A percentile compares a stretch with the other conserved stretches of the same genome.
These are phyloP conservation scores for Bombus affinis DNA, from an alignment of 1,140 invertebrate species.

Conservation along the genomic window DNA sequence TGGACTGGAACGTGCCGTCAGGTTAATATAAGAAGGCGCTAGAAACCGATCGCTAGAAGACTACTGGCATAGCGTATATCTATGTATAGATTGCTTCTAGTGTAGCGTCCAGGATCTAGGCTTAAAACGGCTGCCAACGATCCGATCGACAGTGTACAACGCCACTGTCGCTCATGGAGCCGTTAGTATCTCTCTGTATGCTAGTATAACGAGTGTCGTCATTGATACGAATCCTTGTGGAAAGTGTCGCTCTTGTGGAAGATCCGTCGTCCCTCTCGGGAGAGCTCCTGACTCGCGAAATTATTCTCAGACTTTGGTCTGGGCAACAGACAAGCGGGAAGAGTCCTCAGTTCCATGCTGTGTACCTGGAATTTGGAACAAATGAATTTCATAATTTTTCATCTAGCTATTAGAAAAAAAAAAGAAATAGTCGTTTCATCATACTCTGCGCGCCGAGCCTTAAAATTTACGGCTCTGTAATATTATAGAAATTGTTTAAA, in stretches of 20 bases:
- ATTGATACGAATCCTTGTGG: slow-evolving; percentile 88
- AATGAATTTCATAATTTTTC: background rate
- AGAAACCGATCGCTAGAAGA: slow-evolving; percentile 67
- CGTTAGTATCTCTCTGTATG: slow-evolving; percentile 82
- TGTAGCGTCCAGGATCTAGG: slow-evolving; percentile 56
- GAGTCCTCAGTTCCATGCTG: slow-evolving; percentile 85
- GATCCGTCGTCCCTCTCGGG: slow-evolving; percentile 84
- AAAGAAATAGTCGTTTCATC: background rate
- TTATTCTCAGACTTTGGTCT: slow-evolving; percentile 93
- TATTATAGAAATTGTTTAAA: too few species aligned
- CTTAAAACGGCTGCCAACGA: slow-evolving; percentile 42
- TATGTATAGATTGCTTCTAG: slow-evolving; percentile 66
- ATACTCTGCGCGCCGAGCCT: too few species aligned
- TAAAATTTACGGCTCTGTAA: too few species aligned
- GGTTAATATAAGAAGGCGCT: slow-evolving; percentile 67
- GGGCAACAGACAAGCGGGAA: slow-evolving; percentile 86
- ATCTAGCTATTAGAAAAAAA: background rate
- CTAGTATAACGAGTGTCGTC: slow-evolving; percentile 89
- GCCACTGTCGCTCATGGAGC: slow-evolving; percentile 61
- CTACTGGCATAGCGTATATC: slow-evolving; percentile 67
- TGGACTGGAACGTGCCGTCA: slow-evolving; percentile 57
- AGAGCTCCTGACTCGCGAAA: slow-evolving; percentile 87
- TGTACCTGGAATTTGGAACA: slow-evolving; percentile 79
- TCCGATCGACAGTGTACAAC: slow-evolving; percentile 22
- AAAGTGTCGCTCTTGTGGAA: slow-evolving; percentile 92